Evolutionary conservation across 2,797 vertebrate species (phyloP).

Genomic region (Notoglanidium macrostoma): DNA sequence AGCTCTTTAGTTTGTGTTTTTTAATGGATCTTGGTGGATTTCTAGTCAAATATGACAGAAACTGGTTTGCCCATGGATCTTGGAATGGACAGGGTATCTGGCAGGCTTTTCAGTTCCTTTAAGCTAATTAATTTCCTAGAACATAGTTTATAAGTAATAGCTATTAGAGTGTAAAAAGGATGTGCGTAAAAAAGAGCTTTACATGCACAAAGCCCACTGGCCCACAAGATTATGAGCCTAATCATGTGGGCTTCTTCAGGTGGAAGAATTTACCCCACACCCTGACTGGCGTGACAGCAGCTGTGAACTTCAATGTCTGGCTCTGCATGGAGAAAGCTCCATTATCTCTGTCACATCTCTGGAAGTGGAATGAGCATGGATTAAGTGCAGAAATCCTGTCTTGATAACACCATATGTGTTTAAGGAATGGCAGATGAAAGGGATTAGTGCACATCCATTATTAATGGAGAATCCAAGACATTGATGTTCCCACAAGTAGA

Average conservation of each 20-base stretch:
- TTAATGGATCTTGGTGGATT: not conserved
- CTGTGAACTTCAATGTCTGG: constrained; percentile 2
- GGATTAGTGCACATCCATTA: constrained; percentile 38
- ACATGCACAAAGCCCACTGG: not conserved
- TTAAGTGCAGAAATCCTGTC: constrained; percentile 36
- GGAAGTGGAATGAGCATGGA: constrained; percentile 30
- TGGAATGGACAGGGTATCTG: not conserved
- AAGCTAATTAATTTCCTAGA: not conserved
- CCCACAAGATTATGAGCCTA: not conserved
- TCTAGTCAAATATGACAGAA: not conserved
- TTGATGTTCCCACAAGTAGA: constrained; percentile 4
- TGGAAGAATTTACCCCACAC: not conserved
- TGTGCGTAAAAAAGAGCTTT: not conserved
- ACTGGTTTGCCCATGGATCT: not conserved
- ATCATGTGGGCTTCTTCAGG: constrained; percentile 23
- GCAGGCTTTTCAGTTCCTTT: not conserved
- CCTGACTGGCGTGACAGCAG: not conserved
- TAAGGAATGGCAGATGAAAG: constrained; percentile 40
- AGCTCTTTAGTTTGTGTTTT: too few species aligned
- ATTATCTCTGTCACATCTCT: constrained; percentile 14
- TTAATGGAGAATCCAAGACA: constrained; percentile 31
- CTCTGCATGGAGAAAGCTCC: not conserved
- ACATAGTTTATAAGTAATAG: not conserved
- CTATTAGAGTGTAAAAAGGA: not conserved
- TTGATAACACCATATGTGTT: constrained; percentile 43